Percentiles rank a stretch among this genome's conserved stretches.
phyloP scores from a whole-genome alignment of 1,140 invertebrate genomes.

The Brachionus koreanus region DNA sequence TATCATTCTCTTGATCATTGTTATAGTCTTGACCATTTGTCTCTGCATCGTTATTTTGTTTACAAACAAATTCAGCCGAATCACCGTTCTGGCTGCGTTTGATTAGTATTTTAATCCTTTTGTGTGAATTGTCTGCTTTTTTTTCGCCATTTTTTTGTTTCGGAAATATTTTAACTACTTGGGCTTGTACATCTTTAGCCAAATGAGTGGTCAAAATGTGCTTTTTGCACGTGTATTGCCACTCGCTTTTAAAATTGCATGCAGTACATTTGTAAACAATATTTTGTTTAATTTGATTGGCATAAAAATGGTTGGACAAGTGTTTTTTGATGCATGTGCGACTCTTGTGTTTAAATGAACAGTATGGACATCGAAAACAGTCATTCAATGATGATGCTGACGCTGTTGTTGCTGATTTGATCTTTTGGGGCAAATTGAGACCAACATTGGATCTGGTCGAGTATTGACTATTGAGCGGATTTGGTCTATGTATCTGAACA shows the following conservation, averaged over 20 bases:
- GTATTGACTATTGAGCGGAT: slow-evolving; percentile 18
- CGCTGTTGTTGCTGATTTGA: neutral
- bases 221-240: slow-evolving; percentile 42
- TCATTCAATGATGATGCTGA: neutral
- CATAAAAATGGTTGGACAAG: slow-evolving; percentile 3
- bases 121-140: neutral
- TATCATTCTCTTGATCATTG: slow-evolving; percentile 23
- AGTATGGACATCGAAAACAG: slow-evolving; percentile 27
- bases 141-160: neutral
- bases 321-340: slow-evolving; percentile 14
- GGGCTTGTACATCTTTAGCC: neutral
- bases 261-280: slow-evolving; percentile 4
- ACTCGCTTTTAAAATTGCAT: slow-evolving; percentile 27
- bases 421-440: neutral
- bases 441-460: neutral
- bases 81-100: neutral
- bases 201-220: slow-evolving; percentile 13
- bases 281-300: slow-evolving; percentile 15
- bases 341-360: slow-evolving; percentile 38
- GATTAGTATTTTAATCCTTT: slow-evolving; percentile 20
- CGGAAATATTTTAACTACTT: neutral
- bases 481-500: slow-evolving; percentile 29
- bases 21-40: neutral
- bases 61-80: neutral
- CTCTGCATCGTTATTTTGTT: neutral